phyloP scores from a whole-genome alignment of 2,113 vertebrate genomes.

The Lota lota region DNA sequence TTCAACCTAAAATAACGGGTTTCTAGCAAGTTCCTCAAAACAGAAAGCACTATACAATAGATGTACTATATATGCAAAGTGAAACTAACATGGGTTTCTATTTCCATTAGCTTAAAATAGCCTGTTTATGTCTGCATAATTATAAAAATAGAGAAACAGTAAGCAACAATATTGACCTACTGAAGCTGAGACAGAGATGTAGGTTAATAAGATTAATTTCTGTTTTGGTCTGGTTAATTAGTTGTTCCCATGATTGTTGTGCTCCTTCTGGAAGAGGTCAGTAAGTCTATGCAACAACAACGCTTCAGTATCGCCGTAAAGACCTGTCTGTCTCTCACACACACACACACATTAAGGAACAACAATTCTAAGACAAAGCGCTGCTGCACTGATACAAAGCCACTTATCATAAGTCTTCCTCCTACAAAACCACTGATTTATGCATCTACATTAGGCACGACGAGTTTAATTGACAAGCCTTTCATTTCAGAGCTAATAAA shows the following conservation, averaged over 20 bases:
- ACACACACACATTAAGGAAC: constrained; percentile 1
- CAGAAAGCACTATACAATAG: neutral
- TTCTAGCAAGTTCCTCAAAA: neutral
- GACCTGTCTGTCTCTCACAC: constrained; percentile 4
- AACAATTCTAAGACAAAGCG: constrained; percentile 19
- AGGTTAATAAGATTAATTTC: neutral
- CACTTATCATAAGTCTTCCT: constrained; percentile 21
- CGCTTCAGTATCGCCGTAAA: too few relatives aligned
- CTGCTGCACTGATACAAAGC: constrained; percentile 40
- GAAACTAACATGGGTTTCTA: too few relatives aligned
- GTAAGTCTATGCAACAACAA: too few relatives aligned
- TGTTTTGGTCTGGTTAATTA: neutral
- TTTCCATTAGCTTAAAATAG: too few relatives aligned
- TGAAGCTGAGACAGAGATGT: neutral
- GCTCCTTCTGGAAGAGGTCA: neutral
- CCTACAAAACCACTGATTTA: constrained; percentile 39
- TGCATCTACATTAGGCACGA: constrained; percentile 63
- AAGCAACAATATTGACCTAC: neutral
- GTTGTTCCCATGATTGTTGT: neutral
- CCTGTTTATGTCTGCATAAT: too few relatives aligned
- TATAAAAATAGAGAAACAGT: neutral
- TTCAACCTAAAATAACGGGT: too few relatives aligned
- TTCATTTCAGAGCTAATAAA: constrained; percentile 68
- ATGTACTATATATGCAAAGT: neutral
- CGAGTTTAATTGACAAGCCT: constrained; percentile 65